These are phyloP conservation scores for Vanacampus margaritifer DNA, from an alignment of 2,113 vertebrate species.

Conservation along the genomic window DNA sequence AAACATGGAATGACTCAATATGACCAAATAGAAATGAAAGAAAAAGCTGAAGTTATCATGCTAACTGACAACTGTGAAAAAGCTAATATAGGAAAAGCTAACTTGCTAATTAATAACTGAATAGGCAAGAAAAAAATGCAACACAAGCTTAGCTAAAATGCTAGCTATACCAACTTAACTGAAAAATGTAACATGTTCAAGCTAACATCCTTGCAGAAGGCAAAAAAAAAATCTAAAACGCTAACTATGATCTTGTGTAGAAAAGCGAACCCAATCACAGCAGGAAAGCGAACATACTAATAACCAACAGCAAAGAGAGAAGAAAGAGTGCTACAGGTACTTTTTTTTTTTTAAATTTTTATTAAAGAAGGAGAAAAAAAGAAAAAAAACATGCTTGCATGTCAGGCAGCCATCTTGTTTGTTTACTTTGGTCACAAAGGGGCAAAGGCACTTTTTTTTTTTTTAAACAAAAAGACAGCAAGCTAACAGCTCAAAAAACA, in stretches of 20 bases:
- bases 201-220: not conserved
- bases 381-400: not conserved
- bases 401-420: constrained; percentile 2
- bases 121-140: too few relatives aligned
- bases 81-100: not conserved
- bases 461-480: not conserved
- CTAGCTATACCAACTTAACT: not conserved
- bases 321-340: not conserved
- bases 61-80: not conserved
- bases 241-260: too few relatives aligned
- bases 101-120: not conserved
- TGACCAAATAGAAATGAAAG: not conserved
- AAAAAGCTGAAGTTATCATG: not conserved
- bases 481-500: constrained; percentile 1
- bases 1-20: not conserved
- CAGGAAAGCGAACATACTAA: not conserved
- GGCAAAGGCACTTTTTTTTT: constrained; percentile 6
- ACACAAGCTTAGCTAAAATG: not conserved
- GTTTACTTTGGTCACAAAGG: constrained; percentile 3
- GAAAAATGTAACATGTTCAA: not conserved
- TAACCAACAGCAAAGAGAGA: not conserved
- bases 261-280: too few relatives aligned
- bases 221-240: not conserved
- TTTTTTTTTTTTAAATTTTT: not conserved
- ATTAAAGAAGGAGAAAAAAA: not conserved